phyloP scores from a whole-genome alignment of 92 coral and sea anemone genomes.

The Phenganax stokvisi region DNA sequence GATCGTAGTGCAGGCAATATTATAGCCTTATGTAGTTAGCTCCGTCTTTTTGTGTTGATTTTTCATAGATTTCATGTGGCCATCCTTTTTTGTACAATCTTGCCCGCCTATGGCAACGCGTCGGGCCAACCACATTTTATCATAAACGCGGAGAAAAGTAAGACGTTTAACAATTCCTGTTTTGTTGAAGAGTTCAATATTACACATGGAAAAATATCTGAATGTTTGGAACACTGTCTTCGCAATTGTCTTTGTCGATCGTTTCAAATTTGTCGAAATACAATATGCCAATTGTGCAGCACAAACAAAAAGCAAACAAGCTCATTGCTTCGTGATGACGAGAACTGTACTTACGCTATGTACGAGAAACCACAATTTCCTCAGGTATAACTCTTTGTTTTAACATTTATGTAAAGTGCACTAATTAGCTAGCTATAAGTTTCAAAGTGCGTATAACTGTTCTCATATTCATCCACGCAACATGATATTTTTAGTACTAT shows the following conservation, averaged over 20 bases:
- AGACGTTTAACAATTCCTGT: neutral
- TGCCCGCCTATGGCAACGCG: neutral
- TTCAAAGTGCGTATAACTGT: neutral
- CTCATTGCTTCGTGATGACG: neutral
- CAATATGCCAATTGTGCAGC: conserved; percentile 3
- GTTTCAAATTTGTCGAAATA: conserved; percentile 10
- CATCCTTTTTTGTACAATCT: neutral
- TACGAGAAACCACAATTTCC: neutral
- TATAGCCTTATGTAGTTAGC: no score
- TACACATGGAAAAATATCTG: neutral
- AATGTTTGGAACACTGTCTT: conserved; percentile 1
- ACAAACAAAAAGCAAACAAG: neutral
- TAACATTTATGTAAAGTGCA: neutral
- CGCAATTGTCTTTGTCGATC: neutral
- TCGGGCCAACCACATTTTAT: conserved; percentile 6
- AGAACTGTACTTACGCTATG: neutral
- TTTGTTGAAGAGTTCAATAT: neutral
- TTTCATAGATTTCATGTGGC: neutral
- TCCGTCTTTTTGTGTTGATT: neutral
- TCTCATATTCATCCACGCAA: no score
- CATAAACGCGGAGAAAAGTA: conserved; percentile 8
- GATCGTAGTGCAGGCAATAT: no score
- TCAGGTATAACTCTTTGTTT: neutral
- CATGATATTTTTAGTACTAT: no score
- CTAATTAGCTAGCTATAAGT: no score